phyloP scores from a whole-genome alignment of 2,888 invertebrate species.

The Pristionchus japonicus region DNA sequence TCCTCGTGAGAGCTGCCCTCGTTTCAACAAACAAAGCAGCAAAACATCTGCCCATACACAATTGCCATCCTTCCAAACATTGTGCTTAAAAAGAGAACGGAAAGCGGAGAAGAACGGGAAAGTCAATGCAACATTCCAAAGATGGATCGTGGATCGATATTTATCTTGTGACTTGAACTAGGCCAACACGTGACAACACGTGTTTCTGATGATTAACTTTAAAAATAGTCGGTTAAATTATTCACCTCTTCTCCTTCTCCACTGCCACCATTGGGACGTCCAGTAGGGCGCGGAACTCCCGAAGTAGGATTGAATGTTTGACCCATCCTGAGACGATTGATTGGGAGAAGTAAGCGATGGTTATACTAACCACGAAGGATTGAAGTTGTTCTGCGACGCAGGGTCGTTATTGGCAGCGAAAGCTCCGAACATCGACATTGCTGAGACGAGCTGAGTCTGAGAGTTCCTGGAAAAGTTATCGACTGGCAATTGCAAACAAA shows the following conservation, averaged over 20 bases:
- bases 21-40: not conserved
- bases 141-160: conserved; percentile 11
- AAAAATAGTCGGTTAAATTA: not conserved
- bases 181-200: not conserved
- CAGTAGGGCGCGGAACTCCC: conserved; percentile 9
- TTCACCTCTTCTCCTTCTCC: conserved; percentile 41
- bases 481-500: not conserved
- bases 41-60: not conserved
- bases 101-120: not conserved
- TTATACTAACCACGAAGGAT: conserved; percentile 31
- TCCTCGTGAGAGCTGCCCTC: not conserved
- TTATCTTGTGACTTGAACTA: not conserved
- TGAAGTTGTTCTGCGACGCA: conserved; percentile 40
- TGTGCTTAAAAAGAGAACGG: not conserved
- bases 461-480: not conserved
- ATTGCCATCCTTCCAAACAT: not conserved
- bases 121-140: conserved; percentile 32
- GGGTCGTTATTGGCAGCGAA: not conserved
- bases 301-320: conserved; percentile 43
- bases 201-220: not conserved
- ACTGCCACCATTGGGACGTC: not conserved
- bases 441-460: conserved; percentile 32
- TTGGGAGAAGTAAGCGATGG: not conserved
- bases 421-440: conserved; percentile 25
- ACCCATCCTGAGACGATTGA: conserved; percentile 37